Evolutionary conservation across 2,888 invertebrate species (phyloP).

Genomic region (Acleris holmiana): DNA sequence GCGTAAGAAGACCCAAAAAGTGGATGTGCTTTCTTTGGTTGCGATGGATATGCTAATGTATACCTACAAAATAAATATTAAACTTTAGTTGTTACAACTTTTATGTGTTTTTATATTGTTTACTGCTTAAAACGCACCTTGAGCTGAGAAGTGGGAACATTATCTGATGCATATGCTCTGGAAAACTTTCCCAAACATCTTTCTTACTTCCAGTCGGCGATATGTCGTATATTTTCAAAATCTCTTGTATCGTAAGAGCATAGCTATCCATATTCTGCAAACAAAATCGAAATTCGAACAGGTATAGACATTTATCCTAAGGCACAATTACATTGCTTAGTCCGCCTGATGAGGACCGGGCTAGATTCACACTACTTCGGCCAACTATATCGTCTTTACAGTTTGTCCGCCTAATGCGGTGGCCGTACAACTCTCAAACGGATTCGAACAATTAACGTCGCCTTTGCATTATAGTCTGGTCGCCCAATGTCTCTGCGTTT

Average conservation of each 20-base stretch:
- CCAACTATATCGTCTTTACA: too few species aligned
- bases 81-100: too few species aligned
- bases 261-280: slow-evolving; percentile 90
- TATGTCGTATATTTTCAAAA: slow-evolving; percentile 88
- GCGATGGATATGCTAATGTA: slow-evolving; percentile 73
- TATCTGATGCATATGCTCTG: slow-evolving; percentile 89
- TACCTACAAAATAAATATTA: slow-evolving; percentile 59
- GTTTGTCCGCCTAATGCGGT: too few species aligned
- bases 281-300: not conserved
- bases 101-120: too few species aligned
- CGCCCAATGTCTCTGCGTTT: too few species aligned
- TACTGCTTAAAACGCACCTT: slow-evolving; percentile 68
- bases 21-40: slow-evolving; percentile 82
- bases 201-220: slow-evolving; percentile 86
- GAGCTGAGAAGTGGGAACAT: slow-evolving; percentile 91
- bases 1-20: slow-evolving; percentile 88
- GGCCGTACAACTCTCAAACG: too few species aligned
- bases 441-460: too few species aligned
- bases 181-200: slow-evolving; percentile 88
- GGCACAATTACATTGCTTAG: too few species aligned
- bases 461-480: too few species aligned
- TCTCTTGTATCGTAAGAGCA: slow-evolving; percentile 92
- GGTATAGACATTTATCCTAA: slow-evolving; percentile 4
- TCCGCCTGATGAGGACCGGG: too few species aligned
- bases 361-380: too few species aligned